phyloP scores from a whole-genome alignment of 2,113 vertebrate genomes.

The Heptranchias perlo region DNA sequence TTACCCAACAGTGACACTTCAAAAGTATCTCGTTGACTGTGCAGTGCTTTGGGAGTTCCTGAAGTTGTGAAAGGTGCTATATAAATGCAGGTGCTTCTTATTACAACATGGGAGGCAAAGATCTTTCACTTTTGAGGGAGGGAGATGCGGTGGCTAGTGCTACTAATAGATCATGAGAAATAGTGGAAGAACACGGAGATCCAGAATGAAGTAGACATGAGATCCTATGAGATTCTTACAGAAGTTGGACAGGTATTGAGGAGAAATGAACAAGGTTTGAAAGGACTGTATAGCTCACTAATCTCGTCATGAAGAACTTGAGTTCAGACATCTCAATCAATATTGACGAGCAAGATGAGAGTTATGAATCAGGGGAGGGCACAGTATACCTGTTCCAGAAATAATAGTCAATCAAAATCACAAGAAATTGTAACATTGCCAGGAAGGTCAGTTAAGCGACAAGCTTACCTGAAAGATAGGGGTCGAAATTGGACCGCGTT shows the following conservation, averaged over 20 bases:
- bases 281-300: not conserved
- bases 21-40: too few relatives aligned
- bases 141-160: too few relatives aligned
- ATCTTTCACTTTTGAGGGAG: too few relatives aligned
- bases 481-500: not conserved
- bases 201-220: too few relatives aligned
- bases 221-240: not conserved
- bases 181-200: too few relatives aligned
- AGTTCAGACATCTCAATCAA: not conserved
- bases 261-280: not conserved
- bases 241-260: not conserved
- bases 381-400: not conserved
- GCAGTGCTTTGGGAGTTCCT: too few relatives aligned
- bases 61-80: too few relatives aligned
- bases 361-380: not conserved
- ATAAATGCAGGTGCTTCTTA: too few relatives aligned
- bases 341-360: not conserved
- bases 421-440: not conserved
- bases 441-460: not conserved
- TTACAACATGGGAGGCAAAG: too few relatives aligned
- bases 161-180: too few relatives aligned
- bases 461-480: too few relatives aligned
- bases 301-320: not conserved
- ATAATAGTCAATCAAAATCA: not conserved
- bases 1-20: too few relatives aligned